phyloP scores from a whole-genome alignment of 1,140 invertebrate genomes.

The Eriosoma lanigerum region DNA sequence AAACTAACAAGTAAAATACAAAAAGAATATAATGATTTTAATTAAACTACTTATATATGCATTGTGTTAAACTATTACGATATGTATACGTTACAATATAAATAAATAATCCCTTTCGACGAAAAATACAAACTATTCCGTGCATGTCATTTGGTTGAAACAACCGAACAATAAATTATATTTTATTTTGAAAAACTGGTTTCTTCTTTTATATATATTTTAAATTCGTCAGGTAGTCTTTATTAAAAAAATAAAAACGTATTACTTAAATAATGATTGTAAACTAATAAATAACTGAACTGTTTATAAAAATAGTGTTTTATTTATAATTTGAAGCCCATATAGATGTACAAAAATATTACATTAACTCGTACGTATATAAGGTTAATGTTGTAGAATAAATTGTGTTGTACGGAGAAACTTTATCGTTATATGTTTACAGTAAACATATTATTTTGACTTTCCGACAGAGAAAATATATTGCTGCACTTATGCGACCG shows the following conservation, averaged over 20 bases:
- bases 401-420: background rate
- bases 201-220: background rate
- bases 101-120: background rate
- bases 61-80: too few relatives aligned
- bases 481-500: background rate
- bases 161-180: conserved; percentile 16
- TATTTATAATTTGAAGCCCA: conserved; percentile 1
- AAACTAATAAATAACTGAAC: conserved; percentile 7
- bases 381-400: background rate
- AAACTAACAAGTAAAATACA: too few relatives aligned
- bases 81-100: background rate
- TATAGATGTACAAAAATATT: background rate
- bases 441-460: background rate
- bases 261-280: background rate
- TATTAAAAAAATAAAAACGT: background rate
- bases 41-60: too few relatives aligned
- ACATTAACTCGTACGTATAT: background rate
- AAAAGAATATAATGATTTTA: too few relatives aligned
- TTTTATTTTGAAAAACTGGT: background rate
- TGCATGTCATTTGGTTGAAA: background rate
- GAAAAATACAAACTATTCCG: background rate
- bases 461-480: background rate
- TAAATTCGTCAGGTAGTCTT: background rate
- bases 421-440: background rate
- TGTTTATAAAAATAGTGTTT: background rate